Evolutionary conservation across 2,797 vertebrate species (phyloP), one percentile per base, ranked within the genome.

Genomic region (Ctenopoma multispine): DNA sequence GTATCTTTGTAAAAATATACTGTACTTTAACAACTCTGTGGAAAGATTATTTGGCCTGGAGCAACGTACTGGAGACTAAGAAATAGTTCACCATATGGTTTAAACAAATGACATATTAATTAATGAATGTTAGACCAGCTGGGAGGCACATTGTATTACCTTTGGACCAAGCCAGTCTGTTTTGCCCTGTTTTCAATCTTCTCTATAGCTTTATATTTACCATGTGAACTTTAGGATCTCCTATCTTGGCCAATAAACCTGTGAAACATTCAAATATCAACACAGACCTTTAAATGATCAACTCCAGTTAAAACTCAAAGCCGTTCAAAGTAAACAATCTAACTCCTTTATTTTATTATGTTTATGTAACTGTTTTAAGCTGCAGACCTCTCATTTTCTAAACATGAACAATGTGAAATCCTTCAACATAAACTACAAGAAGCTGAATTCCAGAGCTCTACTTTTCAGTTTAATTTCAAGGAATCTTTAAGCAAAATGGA

Each of bases 351-450:
- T 20, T 29, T 62, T n/a, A 44, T 34, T 46, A 7, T 7, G 5
- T 29, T 9, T 8, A 34, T 10, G 34, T 34, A 34, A 34, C 6
- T 34, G 34, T 12, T 38, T 38, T 38, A 11, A 38, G 36, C 18
- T 41, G 5, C 23, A 75, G 5, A 23, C 3, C 4, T 47, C 29
- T 31, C 29, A 31, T 31, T 43, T 54, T 4, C 2, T 23, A 13
- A 64, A 59, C 14, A 51, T 14, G 20, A 56, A 72, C 15, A 43
- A 31, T 14, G 13, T 12, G 14, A 67, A 81, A 31, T 49, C 27
- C 1, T 1, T 71, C n/a, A 57, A 54, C 38, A 36, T 6, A 48
- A 34, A 44, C 24, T 11, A 46, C 23, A 59, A 21, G 2, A 12
- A 7, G 29, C 7, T 31, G 29, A 41, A 17, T 38, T 69, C 9